phyloP scores from a whole-genome alignment of 2,113 vertebrate genomes.

The Xerus inauris region DNA sequence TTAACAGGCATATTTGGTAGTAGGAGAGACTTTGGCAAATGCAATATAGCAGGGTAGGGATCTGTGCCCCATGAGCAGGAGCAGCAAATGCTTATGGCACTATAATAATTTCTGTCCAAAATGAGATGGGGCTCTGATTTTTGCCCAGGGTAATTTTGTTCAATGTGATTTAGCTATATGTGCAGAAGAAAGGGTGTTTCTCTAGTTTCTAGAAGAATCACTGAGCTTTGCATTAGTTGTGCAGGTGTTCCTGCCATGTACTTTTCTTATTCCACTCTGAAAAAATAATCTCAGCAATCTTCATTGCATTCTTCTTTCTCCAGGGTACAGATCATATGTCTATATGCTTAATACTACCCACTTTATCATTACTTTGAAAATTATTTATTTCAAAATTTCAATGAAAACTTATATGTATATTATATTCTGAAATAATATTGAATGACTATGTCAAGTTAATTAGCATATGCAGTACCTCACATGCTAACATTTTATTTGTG shows the following conservation, averaged over 20 bases:
- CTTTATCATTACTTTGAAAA: neutral
- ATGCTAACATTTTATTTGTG: neutral
- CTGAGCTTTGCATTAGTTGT: neutral
- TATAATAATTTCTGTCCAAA: neutral
- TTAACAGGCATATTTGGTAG: neutral
- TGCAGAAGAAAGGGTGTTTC: neutral
- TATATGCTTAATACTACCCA: neutral
- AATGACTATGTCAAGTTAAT: neutral
- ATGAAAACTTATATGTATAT: too few relatives aligned
- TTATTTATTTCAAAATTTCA: neutral
- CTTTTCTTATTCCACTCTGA: neutral
- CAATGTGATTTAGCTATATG: conserved; percentile 23
- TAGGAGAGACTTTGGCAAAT: neutral
- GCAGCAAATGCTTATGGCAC: neutral
- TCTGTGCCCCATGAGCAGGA: neutral
- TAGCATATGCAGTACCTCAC: neutral
- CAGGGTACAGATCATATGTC: neutral
- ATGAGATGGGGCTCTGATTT: neutral
- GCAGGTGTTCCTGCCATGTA: neutral
- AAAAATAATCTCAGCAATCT: neutral
- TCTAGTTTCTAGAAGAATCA: conserved; percentile 8
- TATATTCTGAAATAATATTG: neutral
- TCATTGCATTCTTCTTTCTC: neutral
- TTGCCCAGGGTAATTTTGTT: neutral
- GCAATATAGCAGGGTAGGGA: neutral